Evolutionary conservation across 1,140 invertebrate species (phyloP).

Genomic region (Listronotus bonariensis): DNA sequence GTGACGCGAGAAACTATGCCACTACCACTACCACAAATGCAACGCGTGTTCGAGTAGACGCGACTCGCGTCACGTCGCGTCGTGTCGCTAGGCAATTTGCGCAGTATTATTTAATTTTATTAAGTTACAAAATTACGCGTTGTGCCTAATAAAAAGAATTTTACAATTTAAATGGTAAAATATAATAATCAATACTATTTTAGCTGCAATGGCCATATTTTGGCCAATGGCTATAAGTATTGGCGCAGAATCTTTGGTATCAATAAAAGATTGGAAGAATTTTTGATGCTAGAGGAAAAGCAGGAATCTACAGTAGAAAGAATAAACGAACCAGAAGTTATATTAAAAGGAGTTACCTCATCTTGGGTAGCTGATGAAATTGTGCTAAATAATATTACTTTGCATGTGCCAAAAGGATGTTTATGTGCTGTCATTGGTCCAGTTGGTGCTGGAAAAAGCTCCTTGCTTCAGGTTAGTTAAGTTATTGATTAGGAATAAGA

Average conservation of each 20-base stretch:
- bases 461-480: slow-evolving; percentile 66
- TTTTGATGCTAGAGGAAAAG: slow-evolving; percentile 66
- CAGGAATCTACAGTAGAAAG: slow-evolving; percentile 46
- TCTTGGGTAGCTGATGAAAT: slow-evolving; percentile 63
- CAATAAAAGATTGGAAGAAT: slow-evolving; percentile 68
- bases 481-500: too few relatives aligned
- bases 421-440: slow-evolving; percentile 76
- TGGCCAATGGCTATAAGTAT: slow-evolving; percentile 74
- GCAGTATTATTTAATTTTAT: too few relatives aligned
- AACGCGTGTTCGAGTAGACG: too few relatives aligned
- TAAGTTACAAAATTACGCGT: too few relatives aligned
- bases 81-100: too few relatives aligned
- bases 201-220: slow-evolving; percentile 66
- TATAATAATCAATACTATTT: background rate
- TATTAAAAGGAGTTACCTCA: slow-evolving; percentile 60
- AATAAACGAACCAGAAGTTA: slow-evolving; percentile 51
- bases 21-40: too few relatives aligned
- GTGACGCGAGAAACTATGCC: too few relatives aligned
- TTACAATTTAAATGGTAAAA: background rate
- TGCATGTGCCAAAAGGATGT: slow-evolving; percentile 67
- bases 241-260: slow-evolving; percentile 68
- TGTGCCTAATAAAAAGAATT: too few relatives aligned
- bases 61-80: too few relatives aligned
- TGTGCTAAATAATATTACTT: slow-evolving; percentile 64
- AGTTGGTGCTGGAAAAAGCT: slow-evolving; percentile 82